phyloP scores from a whole-genome alignment of 2,797 vertebrate genomes.

The Nannoperca australis region DNA sequence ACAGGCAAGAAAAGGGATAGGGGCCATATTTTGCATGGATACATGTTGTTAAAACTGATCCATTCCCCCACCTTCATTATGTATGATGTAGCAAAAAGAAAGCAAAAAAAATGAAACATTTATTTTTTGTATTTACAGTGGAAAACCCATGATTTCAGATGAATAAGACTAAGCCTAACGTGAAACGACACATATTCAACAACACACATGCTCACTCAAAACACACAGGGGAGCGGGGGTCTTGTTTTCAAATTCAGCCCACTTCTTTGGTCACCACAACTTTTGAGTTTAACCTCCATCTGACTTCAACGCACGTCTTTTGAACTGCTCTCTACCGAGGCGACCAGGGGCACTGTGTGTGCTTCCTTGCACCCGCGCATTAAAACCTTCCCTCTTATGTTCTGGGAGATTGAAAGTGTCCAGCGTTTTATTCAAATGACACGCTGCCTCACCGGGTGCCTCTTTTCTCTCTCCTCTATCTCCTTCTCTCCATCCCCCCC shows the following conservation, averaged over 20 bases:
- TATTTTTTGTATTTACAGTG: background rate
- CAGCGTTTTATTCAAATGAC: slow-evolving; percentile 86
- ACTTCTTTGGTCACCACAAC: slow-evolving; percentile 74
- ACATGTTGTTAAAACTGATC: background rate
- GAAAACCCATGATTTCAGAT: slow-evolving; percentile 20
- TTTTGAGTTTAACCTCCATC: slow-evolving; percentile 81
- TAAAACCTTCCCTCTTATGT: slow-evolving; percentile 82
- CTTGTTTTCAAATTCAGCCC: slow-evolving; percentile 62
- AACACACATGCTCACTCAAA: slow-evolving; percentile 10
- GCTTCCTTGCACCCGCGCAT: slow-evolving; percentile 70
- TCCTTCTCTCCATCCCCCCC: slow-evolving; percentile 32
- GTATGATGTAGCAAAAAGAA: background rate
- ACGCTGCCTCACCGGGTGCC: slow-evolving; percentile 75
- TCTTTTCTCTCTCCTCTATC: slow-evolving; percentile 74
- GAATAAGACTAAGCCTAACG: background rate
- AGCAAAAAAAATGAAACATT: background rate
- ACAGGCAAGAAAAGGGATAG: background rate
- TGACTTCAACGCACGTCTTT: slow-evolving; percentile 73
- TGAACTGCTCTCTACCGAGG: slow-evolving; percentile 66
- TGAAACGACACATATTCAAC: slow-evolving; percentile 13
- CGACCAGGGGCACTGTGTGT: slow-evolving; percentile 70
- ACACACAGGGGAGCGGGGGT: background rate
- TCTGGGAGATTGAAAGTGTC: slow-evolving; percentile 82
- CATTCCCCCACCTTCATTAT: background rate
- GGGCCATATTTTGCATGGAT: background rate